Evolutionary conservation across 2,888 invertebrate species (phyloP).

Genomic region (Diadegma fenestrale): DNA sequence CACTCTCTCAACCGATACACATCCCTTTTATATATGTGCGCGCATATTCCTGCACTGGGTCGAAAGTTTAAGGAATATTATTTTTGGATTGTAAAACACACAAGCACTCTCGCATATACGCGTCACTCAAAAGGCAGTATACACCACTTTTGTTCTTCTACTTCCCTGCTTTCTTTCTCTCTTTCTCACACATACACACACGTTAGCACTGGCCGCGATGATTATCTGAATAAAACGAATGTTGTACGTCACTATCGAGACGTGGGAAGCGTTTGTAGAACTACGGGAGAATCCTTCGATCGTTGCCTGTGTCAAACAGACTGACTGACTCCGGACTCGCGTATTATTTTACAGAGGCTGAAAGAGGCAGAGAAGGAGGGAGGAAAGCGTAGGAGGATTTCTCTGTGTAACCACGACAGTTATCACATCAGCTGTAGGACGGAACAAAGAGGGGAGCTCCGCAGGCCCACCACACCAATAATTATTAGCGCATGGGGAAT

Average conservation of each 20-base stretch:
- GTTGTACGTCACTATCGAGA: neutral
- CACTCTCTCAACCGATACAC: constrained; percentile 1
- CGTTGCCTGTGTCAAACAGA: constrained; percentile 56
- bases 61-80: constrained; percentile 17
- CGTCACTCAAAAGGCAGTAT: neutral
- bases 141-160: neutral
- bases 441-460: constrained; percentile 52
- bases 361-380: constrained; percentile 4
- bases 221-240: constrained; percentile 3
- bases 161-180: neutral
- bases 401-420: constrained; percentile 52
- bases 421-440: constrained; percentile 74
- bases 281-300: constrained; percentile 17
- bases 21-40: constrained; percentile 2
- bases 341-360: constrained; percentile 6
- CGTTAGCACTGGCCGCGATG: neutral
- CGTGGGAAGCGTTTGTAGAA: constrained; percentile 5
- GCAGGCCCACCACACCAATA: neutral
- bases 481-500: neutral
- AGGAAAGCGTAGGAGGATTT: constrained; percentile 2
- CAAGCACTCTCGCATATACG: constrained; percentile 4
- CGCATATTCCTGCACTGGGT: constrained; percentile 4
- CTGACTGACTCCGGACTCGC: constrained; percentile 28
- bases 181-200: neutral
- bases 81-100: constrained; percentile 43